phyloP scores from a whole-genome alignment of 2,888 invertebrate genomes.

The Ethmia dodecea region DNA sequence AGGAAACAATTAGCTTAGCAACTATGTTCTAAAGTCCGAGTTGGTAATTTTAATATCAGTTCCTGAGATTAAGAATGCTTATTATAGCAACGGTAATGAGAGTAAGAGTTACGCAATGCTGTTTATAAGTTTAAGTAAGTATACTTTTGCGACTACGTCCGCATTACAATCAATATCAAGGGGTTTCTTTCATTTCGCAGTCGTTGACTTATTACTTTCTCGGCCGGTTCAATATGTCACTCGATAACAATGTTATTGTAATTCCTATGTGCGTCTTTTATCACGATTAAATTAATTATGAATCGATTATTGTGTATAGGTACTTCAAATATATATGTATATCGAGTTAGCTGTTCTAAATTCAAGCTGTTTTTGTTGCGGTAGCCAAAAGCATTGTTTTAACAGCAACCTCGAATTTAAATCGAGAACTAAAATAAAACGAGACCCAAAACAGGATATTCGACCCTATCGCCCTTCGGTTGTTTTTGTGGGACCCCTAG shows the following conservation, averaged over 20 bases:
- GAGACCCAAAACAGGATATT: constrained; percentile 37
- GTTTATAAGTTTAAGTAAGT: no score
- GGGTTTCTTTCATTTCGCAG: constrained; percentile 50
- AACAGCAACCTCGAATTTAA: constrained; percentile 46
- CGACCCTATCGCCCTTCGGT: constrained; percentile 60
- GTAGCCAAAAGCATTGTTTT: constrained; percentile 35
- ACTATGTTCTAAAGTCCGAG: no score
- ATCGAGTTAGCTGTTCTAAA: constrained; percentile 32
- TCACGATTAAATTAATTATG: constrained; percentile 33
- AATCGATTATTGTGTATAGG: constrained; percentile 12
- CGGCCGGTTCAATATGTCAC: constrained; percentile 49
- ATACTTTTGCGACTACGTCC: no score
- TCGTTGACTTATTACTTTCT: constrained; percentile 61
- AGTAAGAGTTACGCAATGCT: no score
- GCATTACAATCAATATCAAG: constrained; percentile 31
- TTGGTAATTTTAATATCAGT: no score
- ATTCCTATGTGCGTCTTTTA: constrained; percentile 26
- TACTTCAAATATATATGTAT: constrained; percentile 19
- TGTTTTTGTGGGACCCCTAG: constrained; percentile 42
- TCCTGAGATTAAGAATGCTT: no score
- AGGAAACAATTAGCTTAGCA: background rate
- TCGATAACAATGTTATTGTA: constrained; percentile 59
- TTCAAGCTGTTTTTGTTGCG: constrained; percentile 32
- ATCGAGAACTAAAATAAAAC: constrained; percentile 43
- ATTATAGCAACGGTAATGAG: no score